These are phyloP conservation scores for Margarornis squamiger DNA, from an alignment of 2,797 vertebrate genomes.

Conservation along the genomic window DNA sequence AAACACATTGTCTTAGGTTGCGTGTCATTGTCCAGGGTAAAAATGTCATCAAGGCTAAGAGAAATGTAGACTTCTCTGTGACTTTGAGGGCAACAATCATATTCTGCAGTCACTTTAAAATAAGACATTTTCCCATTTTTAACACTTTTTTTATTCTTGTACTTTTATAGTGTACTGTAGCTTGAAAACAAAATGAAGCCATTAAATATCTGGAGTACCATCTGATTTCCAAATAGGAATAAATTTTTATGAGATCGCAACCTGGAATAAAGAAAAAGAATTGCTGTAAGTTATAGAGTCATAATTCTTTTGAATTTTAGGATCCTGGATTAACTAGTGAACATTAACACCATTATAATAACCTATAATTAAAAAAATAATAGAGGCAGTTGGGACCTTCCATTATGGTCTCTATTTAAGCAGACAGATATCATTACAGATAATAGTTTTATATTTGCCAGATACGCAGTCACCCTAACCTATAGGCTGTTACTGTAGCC, in stretches of 20 bases:
- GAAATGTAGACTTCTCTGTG: not conserved
- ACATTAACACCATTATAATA: constrained; percentile 39
- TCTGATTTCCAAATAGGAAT: constrained; percentile 53
- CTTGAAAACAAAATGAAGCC: constrained; percentile 58
- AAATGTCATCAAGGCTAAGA: not conserved
- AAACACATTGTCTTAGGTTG: not conserved
- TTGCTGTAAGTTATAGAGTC: constrained; percentile 55
- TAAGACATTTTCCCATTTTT: not conserved
- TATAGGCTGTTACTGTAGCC: constrained; percentile 51
- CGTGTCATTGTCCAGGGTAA: not conserved
- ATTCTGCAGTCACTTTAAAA: not conserved
- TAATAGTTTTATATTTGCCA: constrained; percentile 29
- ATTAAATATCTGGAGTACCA: constrained; percentile 48
- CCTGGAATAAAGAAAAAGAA: constrained; percentile 59
- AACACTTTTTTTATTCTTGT: not conserved
- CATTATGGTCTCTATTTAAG: constrained; percentile 41
- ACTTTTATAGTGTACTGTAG: constrained; percentile 20
- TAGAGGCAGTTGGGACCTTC: constrained; percentile 51
- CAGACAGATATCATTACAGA: constrained; percentile 43
- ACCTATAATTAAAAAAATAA: constrained; percentile 64
- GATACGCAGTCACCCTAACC: constrained; percentile 55
- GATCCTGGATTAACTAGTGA: constrained; percentile 49
- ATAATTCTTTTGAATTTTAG: constrained; percentile 59
- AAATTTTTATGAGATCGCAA: constrained; percentile 46
- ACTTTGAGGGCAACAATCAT: not conserved